Base-by-base conservation (phyloP, 2,113 vertebrate species). In the Struthidea cinerea region DNA sequence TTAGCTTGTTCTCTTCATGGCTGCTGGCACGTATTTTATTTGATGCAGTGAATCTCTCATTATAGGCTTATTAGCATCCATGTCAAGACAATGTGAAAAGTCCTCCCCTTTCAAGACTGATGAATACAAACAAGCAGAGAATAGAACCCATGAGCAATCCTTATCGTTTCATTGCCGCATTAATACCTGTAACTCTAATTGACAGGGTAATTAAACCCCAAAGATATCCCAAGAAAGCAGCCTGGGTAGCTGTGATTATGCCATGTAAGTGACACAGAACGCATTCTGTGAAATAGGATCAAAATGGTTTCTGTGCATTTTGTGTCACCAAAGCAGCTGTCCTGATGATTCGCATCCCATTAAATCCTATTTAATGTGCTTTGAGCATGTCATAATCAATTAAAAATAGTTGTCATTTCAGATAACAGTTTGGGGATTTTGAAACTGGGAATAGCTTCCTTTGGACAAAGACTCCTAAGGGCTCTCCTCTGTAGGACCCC, bases 161-260 rank as follows among this genome's bases (percentile, higher is more conserved):
- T 59, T 86, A 68, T 65, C 52, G 11, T 94, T 96, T 95, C 84
- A 55, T 41, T 94, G 78, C 41, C 63, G 77, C 56, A 44, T 96
- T 94, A 93, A 93, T 90, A 80, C 84, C 28, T 65, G 84, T 96
- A 86, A 96, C 82, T 96, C 60, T 94, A 97, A 89, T 95, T 97
- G 95, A 94, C 94, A 95, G 87, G 71, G 76, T 91, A 96, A 96
- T 96, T 96, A 94, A 91, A 86, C 19, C n/a, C 73, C 81, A 73
- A 83, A 88, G 71, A 82, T 84, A 96, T 88, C 65, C 81, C 84
- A 84, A 52, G 84, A 90, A 94, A 90, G 71, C 86, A 74, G 64
- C 39, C 74, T 91, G 56, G 35, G 30, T 86, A 78, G 67, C 75
- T 93, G 81, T 26, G 50, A 79, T 92, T 32, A 33, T 23, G 47